Evolutionary conservation across 2,113 vertebrate genomes (phyloP).

Genomic region (Calyptomena viridis): DNA sequence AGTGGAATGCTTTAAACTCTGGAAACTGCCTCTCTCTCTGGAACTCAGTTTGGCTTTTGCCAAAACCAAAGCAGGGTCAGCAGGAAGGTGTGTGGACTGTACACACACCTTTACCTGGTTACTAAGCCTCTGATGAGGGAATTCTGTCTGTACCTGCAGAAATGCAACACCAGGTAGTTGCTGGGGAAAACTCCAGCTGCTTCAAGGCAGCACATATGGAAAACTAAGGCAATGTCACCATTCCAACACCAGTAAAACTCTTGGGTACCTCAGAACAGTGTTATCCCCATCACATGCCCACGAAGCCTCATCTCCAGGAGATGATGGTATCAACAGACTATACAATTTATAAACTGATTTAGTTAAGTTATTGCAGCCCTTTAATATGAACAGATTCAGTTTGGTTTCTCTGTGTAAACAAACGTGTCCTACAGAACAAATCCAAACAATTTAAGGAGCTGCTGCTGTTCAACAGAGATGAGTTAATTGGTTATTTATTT

Average conservation of each 20-base stretch:
- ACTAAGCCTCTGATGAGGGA: neutral
- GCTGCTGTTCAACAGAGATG: neutral
- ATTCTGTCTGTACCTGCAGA: neutral
- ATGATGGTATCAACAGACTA: neutral
- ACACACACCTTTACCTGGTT: neutral
- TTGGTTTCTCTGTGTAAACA: neutral
- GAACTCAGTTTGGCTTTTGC: neutral
- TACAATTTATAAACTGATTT: neutral
- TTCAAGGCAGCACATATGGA: neutral
- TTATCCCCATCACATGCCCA: neutral
- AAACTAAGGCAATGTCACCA: neutral
- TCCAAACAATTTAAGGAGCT: neutral
- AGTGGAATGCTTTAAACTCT: neutral
- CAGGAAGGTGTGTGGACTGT: neutral
- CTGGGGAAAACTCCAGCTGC: neutral
- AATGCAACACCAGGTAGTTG: neutral
- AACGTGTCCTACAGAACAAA: neutral
- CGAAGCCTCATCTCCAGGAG: neutral
- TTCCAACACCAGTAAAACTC: neutral
- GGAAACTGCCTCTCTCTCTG: neutral
- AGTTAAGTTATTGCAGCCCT: neutral
- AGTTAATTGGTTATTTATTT: neutral
- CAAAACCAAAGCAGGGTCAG: neutral
- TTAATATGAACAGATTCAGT: neutral
- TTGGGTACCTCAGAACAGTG: neutral